Percentiles rank a stretch among this genome's conserved stretches.
phyloP scores from a whole-genome alignment of 2,113 vertebrate species.

The Malurus melanocephalus region DNA sequence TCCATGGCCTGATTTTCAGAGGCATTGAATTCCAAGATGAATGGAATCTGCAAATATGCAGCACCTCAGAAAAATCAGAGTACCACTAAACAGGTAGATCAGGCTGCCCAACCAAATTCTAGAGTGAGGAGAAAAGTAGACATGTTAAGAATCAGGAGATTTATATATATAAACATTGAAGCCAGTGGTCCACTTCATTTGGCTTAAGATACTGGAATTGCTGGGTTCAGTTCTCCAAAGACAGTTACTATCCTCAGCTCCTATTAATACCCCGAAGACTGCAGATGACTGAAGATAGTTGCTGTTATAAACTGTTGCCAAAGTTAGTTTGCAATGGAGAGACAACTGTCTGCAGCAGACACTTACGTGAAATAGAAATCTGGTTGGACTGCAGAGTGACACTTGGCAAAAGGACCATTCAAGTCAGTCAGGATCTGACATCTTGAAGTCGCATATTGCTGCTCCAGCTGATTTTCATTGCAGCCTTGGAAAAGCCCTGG shows the following conservation, averaged over 20 bases:
- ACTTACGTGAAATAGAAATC: conserved; percentile 54
- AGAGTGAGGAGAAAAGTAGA: background rate
- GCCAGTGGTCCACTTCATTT: background rate
- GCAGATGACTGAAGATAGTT: background rate
- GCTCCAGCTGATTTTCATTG: background rate
- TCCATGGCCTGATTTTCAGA: background rate
- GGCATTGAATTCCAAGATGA: background rate
- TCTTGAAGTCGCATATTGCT: background rate
- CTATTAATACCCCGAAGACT: background rate
- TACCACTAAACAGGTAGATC: background rate
- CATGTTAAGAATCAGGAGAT: background rate
- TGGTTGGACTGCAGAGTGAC: conserved; percentile 20
- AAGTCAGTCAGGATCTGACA: conserved; percentile 37
- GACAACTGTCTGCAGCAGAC: background rate
- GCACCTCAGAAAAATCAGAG: background rate
- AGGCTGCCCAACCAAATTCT: background rate
- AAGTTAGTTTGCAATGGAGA: background rate
- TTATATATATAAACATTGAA: background rate
- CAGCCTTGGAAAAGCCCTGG: conserved; percentile 53
- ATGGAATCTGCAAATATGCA: background rate
- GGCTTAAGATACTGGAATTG: background rate
- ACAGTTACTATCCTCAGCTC: background rate
- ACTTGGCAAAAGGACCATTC: conserved; percentile 28
- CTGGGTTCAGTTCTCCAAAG: background rate
- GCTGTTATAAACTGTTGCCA: background rate